Base-by-base conservation (phyloP, 1,140 invertebrate genomes). In the Eupristina koningsbergeri region DNA sequence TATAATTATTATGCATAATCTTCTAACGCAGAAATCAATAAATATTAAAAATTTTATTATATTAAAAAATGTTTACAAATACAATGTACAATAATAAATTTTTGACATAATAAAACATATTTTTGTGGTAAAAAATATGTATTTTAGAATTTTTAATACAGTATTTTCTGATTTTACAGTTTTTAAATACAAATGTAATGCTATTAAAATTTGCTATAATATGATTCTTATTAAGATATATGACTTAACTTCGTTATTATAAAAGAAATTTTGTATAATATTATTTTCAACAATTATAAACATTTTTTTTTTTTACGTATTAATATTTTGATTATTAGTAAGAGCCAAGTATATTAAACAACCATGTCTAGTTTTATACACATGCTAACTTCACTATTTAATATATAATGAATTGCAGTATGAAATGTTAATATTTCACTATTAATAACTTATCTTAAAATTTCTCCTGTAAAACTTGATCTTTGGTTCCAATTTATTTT, bases 121-220 rank as follows among this genome's bases (percentile, higher is more conserved):
- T 58, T 58, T 71, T 73, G 45, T 80, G 45, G 45, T n/a, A 19
- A 9, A 69, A 63, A 41, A 13, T 29, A 53, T 53, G 47, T 53
- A 61, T 53, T 53, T 39, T 64, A 63, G 61, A 63, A 13, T 64
- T 78, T 39, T 63, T 78, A 53, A 45, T 29, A 17, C 2, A 80
- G 50, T 69, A n/a, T 22, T 67, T 31, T 64, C 22, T 7, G 29
- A 45, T 45, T 50, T 31, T 34, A 67, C 31, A 45, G 63, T 69
- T 69, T 80, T 80, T 74, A 58, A 36, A 61, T 84, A 63, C n/a
- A 81, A 83, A 78, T 84, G 15, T 85, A 82, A 85, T 64, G 22
- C 80, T 82, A 76, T 76, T 75, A 75, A 76, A 83, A 86, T 75
- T 34, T 58, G n/a, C 26, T 58, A 26, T 26, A 26, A 26, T 26